Conservation (phyloP, 2,888 invertebrate species). For the Zonitis immaculata region DNA sequence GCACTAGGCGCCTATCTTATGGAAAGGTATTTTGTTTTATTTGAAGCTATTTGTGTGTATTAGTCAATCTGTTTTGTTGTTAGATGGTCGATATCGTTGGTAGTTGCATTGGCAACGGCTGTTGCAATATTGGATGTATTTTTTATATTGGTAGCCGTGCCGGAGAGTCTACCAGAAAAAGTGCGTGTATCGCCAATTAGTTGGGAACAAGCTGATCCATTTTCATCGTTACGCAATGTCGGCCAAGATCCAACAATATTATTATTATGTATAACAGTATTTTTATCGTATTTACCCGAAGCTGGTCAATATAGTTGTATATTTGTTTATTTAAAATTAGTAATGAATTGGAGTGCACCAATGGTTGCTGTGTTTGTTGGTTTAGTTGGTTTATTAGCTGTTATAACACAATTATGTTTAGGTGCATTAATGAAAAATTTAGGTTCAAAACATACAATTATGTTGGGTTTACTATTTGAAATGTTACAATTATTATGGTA, state of each 20-base stretch:
- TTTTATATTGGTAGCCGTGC: constrained; percentile 96
- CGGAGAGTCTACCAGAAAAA: constrained; percentile 97
- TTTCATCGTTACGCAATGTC: constrained; percentile 86
- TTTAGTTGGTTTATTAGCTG: constrained; percentile 92
- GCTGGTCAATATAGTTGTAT: constrained; percentile 99
- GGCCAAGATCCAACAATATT: constrained; percentile 94
- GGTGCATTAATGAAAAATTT: constrained; percentile 65
- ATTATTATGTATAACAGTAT: constrained; percentile 95
- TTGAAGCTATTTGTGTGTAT: too few relatives aligned
- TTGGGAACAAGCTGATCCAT: constrained; percentile 99
- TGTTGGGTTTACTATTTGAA: constrained; percentile 94
- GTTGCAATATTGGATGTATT: constrained; percentile 95
- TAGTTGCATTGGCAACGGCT: constrained; percentile 92
- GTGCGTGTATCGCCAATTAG: constrained; percentile 74
- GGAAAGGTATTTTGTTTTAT: constrained; percentile 60
- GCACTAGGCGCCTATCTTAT: constrained; percentile 89
- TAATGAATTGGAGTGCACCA: constrained; percentile 92
- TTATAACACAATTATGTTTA: constrained; percentile 86
- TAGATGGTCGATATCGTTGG: constrained; percentile 64
- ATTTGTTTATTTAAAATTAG: constrained; percentile 95
- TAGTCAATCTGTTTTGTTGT: constrained; percentile 20
- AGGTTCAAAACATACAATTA: constrained; percentile 95
- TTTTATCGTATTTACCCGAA: constrained; percentile 96
- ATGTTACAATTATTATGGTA: constrained; percentile 97
- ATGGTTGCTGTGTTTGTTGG: constrained; percentile 98